Base-by-base conservation (phyloP, 2,888 invertebrate genomes). In the Aporophyla nigra region DNA sequence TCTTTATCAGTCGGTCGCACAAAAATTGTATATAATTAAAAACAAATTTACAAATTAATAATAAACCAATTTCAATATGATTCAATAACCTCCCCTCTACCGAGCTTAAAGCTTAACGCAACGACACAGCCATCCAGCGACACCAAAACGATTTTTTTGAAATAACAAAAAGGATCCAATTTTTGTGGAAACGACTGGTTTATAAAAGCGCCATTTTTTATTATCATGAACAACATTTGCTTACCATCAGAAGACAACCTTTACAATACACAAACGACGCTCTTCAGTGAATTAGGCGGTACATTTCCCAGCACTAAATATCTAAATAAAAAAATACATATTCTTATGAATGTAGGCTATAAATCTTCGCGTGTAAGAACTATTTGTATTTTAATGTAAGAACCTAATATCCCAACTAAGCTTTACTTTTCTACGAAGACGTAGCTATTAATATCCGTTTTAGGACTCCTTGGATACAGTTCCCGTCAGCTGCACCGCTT, bases 261-360 rank as follows among this genome's bases (percentile, higher is more conserved):
- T 73, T 58, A 68, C n/a, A 46, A 43, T 49, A 59, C 43, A 65
- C 43, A 70, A 71, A 51, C 40, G 49, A 71, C n/a, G 84, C 76
- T 74, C 70, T 87, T 90, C 91, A 91, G 91, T 92, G 90, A 74
- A 82, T 85, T 88, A 90, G 91, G 92, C 91, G 92, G 90, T 89
- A 88, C 51, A 66, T 56, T 62, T 66, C 65, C 65, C 40, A 71
- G 69, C 74, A 80, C 70, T 78, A 79, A 84, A 80, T 78, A 68
- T 85, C 84, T 78, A 79, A 76, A 84, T 78, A 83, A 86, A 85
- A 87, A 87, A 92, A 90, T 93, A 95, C 94, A 94, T 93, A 95
- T 96, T 96, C 96, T 96, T 96, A 96, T 96, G 96, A 96, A 90
- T 89, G 90, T 96, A 96, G 96, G 95, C 94, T 96, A 95, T 94